Evolutionary conservation across 1,140 invertebrate genomes (phyloP), one percentile per base, ranked within the genome.

Genomic region (Sitobion miscanthi): DNA sequence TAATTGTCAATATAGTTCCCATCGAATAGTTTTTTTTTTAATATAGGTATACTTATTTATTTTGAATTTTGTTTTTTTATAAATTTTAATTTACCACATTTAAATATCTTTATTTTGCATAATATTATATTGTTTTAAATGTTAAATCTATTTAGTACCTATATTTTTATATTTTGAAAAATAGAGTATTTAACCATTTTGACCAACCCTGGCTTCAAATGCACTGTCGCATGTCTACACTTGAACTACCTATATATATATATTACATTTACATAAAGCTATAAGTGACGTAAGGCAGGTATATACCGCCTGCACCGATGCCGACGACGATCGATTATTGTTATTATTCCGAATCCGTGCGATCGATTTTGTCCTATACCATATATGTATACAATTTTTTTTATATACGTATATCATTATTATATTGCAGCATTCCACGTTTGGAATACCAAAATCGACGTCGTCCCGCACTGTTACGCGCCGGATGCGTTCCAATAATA

Each of bases 271-370:
- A 38, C 35, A 42, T 5, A 57, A 11, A 49, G 47, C 47, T 49
- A 49, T 30, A 82, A 20, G 20, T 62, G 30, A n/a, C 4, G n/a
- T n/a, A 4, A 77, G 4, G 4, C 62, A 17, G 14, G 62, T 69
- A n/a, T n/a, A n/a, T 17, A 9, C 57, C 4, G 23, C 62, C 30
- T 30, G 30, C 17, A 82, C 77, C n/a, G 86, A 3, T 49, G 25
- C 25, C 23, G 85, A 0, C 85, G 86, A 45, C 49, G n/a, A 90
- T 90, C 20, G 42, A 85, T 45, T 21, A 45, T 86, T 47, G 25
- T 85, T 47, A 47, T 69, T 90, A 90, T 90, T 90, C 89, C 57
- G 6, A 90, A 90, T 69, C 49, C 89, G 89, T 57, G 57, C 25
- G 54, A 90, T 69, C 11, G 42, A 42, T 42, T 5, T 38, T 35